Evolutionary conservation across 2,113 vertebrate species (phyloP).

Genomic region (Hirundichthys speculiger): DNA sequence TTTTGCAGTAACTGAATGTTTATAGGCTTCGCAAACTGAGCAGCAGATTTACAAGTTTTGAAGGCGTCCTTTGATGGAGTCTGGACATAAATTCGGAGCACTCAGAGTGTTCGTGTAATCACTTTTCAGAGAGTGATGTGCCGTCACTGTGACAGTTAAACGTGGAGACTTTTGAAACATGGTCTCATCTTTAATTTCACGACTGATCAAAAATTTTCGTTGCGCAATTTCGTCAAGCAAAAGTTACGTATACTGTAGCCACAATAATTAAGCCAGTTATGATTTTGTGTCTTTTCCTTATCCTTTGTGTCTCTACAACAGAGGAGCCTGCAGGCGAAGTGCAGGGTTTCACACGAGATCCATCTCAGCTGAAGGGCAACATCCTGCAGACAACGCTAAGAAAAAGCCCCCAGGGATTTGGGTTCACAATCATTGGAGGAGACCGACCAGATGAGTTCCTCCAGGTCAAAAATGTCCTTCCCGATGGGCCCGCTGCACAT

Average conservation of each 20-base stretch:
- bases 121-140: constrained; percentile 37
- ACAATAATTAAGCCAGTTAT: not conserved
- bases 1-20: constrained; percentile 21
- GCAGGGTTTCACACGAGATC: constrained; percentile 90
- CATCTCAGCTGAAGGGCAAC: constrained; percentile 89
- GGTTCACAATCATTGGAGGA: constrained; percentile 98
- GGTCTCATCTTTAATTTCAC: too few relatives aligned
- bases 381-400: constrained; percentile 88
- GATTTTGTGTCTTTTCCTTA: not conserved
- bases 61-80: constrained; percentile 19
- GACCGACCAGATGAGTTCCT: constrained; percentile 97
- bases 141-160: constrained; percentile 24
- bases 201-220: too few relatives aligned
- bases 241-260: not conserved
- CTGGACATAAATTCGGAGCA: constrained; percentile 23
- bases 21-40: constrained; percentile 13
- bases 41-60: not conserved
- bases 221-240: too few relatives aligned
- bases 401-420: constrained; percentile 95
- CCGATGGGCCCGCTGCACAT: constrained; percentile 93
- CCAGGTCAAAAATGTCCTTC: constrained; percentile 96
- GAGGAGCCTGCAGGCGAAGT: constrained; percentile 75
- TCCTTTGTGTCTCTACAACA: constrained; percentile 29
- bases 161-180: too few relatives aligned
- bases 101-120: constrained; percentile 30